Evolutionary conservation across 2,888 invertebrate species (phyloP).

Genomic region (Eupithecia subfuscata): DNA sequence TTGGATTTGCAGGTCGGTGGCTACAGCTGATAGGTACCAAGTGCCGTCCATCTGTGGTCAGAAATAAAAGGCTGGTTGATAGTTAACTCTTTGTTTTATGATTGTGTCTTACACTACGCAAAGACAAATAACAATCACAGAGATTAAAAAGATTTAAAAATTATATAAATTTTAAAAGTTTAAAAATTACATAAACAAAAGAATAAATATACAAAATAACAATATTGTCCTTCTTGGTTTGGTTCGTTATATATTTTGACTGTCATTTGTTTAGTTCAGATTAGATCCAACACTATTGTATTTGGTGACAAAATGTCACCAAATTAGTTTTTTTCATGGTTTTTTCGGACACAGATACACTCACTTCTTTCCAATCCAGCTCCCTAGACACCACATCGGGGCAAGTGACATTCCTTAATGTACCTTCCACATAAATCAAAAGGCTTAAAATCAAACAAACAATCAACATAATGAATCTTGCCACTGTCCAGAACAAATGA

Average conservation of each 20-base stretch:
- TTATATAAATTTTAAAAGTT: no score
- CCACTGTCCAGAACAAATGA: constrained; percentile 58
- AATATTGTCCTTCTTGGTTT: neutral
- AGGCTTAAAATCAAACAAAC: constrained; percentile 55
- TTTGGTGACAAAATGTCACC: neutral
- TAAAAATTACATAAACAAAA: no score
- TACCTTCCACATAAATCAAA: constrained; percentile 56
- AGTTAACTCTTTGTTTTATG: neutral
- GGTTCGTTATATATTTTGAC: neutral
- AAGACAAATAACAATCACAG: neutral
- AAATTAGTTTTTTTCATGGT: neutral
- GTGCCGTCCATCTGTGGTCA: constrained; percentile 67
- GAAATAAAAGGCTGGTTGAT: neutral
- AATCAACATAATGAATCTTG: constrained; percentile 60
- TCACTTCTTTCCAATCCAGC: constrained; percentile 76
- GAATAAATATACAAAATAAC: no score
- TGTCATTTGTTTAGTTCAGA: neutral
- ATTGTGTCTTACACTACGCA: neutral
- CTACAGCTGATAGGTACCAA: constrained; percentile 72
- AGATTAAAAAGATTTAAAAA: no score
- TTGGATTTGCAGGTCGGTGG: constrained; percentile 63
- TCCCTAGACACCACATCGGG: constrained; percentile 66
- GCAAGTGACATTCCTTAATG: constrained; percentile 65
- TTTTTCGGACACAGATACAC: constrained; percentile 39
- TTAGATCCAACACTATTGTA: neutral